Conservation (phyloP, 2,888 invertebrate genomes). For the Lochmaea capreae region DNA sequence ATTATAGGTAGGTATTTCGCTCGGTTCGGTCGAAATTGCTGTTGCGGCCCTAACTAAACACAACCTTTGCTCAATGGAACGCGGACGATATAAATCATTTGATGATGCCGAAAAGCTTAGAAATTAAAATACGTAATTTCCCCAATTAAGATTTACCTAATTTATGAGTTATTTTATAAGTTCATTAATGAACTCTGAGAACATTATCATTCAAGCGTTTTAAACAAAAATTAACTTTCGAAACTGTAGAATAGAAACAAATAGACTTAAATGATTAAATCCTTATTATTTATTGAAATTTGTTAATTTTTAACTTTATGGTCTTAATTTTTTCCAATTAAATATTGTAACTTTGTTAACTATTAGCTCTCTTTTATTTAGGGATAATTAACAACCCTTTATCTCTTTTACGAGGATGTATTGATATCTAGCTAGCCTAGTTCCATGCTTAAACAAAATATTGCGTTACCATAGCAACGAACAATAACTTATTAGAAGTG, state of each 20-base stretch:
- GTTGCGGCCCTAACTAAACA: conserved; percentile 27
- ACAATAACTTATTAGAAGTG: too few species aligned
- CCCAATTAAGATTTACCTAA: conserved; percentile 29
- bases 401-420: too few species aligned
- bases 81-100: conserved; percentile 26
- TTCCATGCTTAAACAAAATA: too few species aligned
- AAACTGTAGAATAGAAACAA: conserved; percentile 1
- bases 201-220: conserved; percentile 7
- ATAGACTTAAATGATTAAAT: neutral
- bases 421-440: too few species aligned
- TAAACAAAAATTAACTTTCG: conserved; percentile 5
- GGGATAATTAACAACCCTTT: too few species aligned
- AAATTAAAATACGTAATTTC: conserved; percentile 32
- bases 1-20: conserved; percentile 28
- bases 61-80: conserved; percentile 25
- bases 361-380: too few species aligned
- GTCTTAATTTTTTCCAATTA: too few species aligned
- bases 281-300: neutral
- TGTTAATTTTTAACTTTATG: neutral
- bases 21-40: conserved; percentile 29
- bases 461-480: too few species aligned
- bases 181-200: conserved; percentile 5
- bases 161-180: conserved; percentile 32
- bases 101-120: conserved; percentile 19
- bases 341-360: too few species aligned